Base-by-base conservation (phyloP, 2,888 invertebrate species). In the Microplitis deprimator region DNA sequence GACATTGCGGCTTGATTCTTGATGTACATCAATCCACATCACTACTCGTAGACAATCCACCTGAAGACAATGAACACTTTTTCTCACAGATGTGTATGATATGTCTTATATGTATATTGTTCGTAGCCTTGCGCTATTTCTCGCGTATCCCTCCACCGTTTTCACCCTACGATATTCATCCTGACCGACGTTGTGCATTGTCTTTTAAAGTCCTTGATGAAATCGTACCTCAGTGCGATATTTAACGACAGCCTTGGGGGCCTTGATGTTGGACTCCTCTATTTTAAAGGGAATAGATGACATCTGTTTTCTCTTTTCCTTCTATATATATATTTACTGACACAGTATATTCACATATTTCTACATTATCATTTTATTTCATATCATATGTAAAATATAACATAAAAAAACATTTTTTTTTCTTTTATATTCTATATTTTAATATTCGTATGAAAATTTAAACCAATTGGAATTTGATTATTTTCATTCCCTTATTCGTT, bases 151-250 rank as follows among this genome's bases (percentile, higher is more conserved):
- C 16, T 79, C 79, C 62, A 41, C 67, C 39, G 59, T 72, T 69
- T 69, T 73, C 73, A 10, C 64, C 41, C 17, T 60, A 72, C 77
- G 79, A 83, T 84, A 83, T 82, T 80, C 79, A 81, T 82, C 80
- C 81, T 79, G 82, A 75, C 80, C 80, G 77, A 82, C 78, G 80
- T 82, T 82, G 76, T 80, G 81, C 83, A 79, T 83, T 85, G 80
- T 83, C 82, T 79, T 81, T 76, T 81, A 78, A 83, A 85, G 82
- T 84, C 83, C 82, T 82, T 81, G 81, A 83, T 82, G 82, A 82
- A 85, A 85, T 83, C 82, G 81, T 84, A 83, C 81, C 82, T 81
- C 72, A 59, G 72, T 69, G 79, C 70, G 76, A 65, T 77, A 75
- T 79, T 76, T 62, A 78, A 78, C 76, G 75, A 73, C 73, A 76